Evolutionary conservation across 2,113 vertebrate species (phyloP).

Genomic region (Otolemur garnettii): DNA sequence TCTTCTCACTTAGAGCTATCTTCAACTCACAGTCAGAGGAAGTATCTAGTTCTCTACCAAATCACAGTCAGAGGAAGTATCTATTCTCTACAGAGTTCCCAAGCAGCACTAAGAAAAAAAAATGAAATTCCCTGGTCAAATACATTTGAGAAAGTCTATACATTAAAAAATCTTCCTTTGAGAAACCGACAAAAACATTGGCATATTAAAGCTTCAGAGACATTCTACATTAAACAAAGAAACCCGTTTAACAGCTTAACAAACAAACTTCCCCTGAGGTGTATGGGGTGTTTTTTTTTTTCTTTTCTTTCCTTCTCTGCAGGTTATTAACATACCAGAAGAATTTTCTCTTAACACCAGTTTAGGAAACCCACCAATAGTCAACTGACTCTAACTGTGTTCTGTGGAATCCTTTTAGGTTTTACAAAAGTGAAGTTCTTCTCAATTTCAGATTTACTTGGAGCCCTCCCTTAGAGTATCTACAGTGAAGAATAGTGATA

Average conservation of each 20-base stretch:
- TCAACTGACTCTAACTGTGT: background rate
- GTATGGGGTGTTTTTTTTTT: background rate
- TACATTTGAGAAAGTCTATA: conserved; percentile 47
- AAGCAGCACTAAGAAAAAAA: conserved; percentile 6
- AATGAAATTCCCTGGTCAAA: conserved; percentile 35
- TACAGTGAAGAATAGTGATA: background rate
- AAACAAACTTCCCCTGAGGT: background rate
- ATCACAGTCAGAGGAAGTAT: conserved; percentile 7
- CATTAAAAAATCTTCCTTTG: conserved; percentile 47
- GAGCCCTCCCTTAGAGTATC: conserved; percentile 7
- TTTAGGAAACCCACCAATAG: background rate
- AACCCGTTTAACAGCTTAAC: conserved; percentile 17
- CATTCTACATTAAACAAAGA: background rate
- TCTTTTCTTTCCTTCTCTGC: background rate
- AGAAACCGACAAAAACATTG: conserved; percentile 47
- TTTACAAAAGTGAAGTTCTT: conserved; percentile 7
- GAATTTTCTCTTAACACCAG: background rate
- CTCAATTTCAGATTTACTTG: background rate
- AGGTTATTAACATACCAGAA: conserved; percentile 44
- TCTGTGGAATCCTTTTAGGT: background rate
- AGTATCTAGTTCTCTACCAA: background rate
- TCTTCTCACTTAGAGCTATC: conserved; percentile 48
- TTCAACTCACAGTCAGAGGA: conserved; percentile 37
- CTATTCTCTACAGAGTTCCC: background rate
- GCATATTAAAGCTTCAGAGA: conserved; percentile 29